phyloP scores from a whole-genome alignment of 2,888 invertebrate genomes.

The Thymelicus lineola region DNA sequence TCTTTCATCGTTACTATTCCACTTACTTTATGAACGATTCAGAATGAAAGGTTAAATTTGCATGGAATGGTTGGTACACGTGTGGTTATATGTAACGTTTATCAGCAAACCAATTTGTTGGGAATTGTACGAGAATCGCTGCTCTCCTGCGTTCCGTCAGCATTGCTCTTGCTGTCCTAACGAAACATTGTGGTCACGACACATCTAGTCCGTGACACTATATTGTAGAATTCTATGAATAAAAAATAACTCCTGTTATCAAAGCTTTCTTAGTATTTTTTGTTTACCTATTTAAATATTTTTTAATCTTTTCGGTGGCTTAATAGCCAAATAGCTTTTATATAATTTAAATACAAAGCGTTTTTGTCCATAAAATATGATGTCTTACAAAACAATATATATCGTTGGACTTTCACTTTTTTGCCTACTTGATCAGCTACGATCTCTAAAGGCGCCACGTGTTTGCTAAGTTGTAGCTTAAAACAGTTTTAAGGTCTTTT shows the following conservation, averaged over 20 bases:
- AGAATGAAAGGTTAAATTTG: background rate
- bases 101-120: constrained; percentile 33
- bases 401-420: too few relatives aligned
- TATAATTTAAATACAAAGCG: too few relatives aligned
- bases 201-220: background rate
- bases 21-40: background rate
- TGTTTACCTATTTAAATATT: too few relatives aligned
- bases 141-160: constrained; percentile 19
- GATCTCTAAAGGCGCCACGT: too few relatives aligned
- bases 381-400: too few relatives aligned
- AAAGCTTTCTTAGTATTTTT: background rate
- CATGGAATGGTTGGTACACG: background rate
- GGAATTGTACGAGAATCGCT: constrained; percentile 8
- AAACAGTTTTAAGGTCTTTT: too few relatives aligned
- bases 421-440: too few relatives aligned
- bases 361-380: too few relatives aligned
- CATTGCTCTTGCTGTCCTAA: constrained; percentile 19
- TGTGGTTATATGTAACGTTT: constrained; percentile 7
- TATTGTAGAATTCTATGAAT: background rate
- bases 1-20: background rate
- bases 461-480: too few relatives aligned
- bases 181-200: background rate
- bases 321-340: too few relatives aligned
- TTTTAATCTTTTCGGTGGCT: too few relatives aligned
- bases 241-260: too few relatives aligned